Evolutionary conservation across 2,113 vertebrate species (phyloP).

Genomic region (Turdus rufiventris): DNA sequence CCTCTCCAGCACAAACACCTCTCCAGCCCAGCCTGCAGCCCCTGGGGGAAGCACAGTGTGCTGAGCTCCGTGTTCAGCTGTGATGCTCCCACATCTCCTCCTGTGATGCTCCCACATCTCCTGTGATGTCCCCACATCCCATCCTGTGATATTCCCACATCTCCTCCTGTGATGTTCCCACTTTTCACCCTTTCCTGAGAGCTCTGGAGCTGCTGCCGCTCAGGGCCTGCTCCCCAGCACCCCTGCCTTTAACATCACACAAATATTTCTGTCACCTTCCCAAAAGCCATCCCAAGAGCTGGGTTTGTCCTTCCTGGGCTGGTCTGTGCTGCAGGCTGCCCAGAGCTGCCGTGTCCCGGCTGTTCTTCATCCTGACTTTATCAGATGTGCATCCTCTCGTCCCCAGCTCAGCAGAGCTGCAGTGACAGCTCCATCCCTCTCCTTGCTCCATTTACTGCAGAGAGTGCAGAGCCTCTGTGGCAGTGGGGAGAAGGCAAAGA

Average conservation of each 20-base stretch:
- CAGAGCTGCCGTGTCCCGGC: background rate
- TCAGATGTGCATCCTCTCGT: background rate
- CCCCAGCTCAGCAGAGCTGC: background rate
- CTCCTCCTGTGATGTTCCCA: too few relatives aligned
- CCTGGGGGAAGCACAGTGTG: background rate
- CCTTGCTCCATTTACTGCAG: background rate
- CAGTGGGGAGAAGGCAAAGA: background rate
- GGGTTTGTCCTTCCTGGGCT: background rate
- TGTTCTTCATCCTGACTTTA: background rate
- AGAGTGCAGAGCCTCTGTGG: background rate
- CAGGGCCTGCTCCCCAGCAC: background rate
- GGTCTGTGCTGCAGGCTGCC: background rate
- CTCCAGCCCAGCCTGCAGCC: rapidly evolving
- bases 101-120: too few relatives aligned
- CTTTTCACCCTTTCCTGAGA: background rate
- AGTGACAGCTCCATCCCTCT: background rate
- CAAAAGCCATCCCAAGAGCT: too few relatives aligned
- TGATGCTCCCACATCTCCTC: too few relatives aligned
- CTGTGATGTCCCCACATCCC: too few relatives aligned
- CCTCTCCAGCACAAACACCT: background rate
- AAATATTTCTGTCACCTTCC: background rate
- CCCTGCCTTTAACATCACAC: background rate
- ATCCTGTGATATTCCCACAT: too few relatives aligned
- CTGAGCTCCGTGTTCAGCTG: rapidly evolving
- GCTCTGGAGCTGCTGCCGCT: background rate